Evolutionary conservation across 2,797 vertebrate genomes (phyloP).

Genomic region (Smutsia gigantea): DNA sequence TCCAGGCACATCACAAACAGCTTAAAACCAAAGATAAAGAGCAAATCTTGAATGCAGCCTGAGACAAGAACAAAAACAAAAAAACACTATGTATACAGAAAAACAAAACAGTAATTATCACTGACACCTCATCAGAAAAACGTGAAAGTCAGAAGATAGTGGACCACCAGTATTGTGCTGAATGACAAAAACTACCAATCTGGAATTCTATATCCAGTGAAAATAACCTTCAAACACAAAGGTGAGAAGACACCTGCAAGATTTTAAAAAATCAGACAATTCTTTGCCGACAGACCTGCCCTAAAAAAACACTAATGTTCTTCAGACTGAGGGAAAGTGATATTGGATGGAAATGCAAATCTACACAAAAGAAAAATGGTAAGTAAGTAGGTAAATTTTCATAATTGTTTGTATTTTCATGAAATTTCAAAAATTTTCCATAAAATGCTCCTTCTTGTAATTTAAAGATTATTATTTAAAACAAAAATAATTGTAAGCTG

Average conservation of each 20-base stretch:
- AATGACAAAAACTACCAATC: background rate
- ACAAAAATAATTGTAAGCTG: background rate
- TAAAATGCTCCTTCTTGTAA: background rate
- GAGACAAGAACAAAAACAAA: background rate
- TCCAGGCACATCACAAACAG: background rate
- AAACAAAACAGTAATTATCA: background rate
- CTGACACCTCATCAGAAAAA: background rate
- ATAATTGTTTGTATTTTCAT: background rate
- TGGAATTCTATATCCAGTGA: background rate
- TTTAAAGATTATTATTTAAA: constrained; percentile 17
- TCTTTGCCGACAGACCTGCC: background rate
- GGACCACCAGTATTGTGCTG: background rate
- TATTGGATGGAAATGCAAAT: background rate
- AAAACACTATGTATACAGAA: background rate
- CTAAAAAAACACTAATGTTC: background rate
- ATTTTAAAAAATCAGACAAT: background rate
- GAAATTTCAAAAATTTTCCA: no score
- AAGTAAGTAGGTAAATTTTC: background rate
- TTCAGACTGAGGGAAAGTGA: background rate
- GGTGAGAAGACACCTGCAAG: background rate
- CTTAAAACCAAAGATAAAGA: background rate
- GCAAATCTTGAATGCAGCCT: background rate
- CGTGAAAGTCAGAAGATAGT: background rate
- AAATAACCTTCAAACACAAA: background rate
- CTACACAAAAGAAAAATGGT: background rate